phyloP scores from a whole-genome alignment of 2,113 vertebrate species.

The Protobothrops flavoviridis region DNA sequence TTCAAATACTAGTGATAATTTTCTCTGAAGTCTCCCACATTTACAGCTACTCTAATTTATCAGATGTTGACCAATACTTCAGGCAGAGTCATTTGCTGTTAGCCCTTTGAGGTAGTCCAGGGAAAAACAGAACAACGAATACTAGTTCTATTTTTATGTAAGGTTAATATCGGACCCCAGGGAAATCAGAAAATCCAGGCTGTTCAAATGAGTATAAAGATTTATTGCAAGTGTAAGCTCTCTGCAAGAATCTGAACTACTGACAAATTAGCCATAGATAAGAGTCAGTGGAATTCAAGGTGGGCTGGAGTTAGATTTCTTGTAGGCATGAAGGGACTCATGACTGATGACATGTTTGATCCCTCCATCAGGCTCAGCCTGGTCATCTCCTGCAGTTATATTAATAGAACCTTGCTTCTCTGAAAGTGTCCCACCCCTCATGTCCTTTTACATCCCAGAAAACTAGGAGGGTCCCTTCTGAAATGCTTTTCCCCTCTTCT shows the following conservation, averaged over 20 bases:
- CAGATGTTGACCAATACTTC: background rate
- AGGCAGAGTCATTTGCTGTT: too few species aligned
- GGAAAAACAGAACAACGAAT: background rate
- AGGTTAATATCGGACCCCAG: too few species aligned
- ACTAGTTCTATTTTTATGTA: background rate
- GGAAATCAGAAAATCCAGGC: too few species aligned
- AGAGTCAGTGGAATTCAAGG: too few species aligned
- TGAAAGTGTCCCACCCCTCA: background rate
- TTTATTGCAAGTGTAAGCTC: too few species aligned
- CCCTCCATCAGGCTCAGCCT: too few species aligned
- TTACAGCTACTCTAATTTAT: background rate
- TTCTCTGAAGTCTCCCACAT: background rate
- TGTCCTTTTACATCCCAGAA: background rate
- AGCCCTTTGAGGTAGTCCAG: background rate
- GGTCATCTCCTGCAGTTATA: background rate
- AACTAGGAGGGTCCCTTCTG: background rate
- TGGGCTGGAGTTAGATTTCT: too few species aligned
- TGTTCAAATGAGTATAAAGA: too few species aligned
- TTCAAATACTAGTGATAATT: background rate
- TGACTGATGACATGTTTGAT: too few species aligned
- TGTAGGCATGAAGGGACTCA: too few species aligned
- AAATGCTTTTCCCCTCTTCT: background rate
- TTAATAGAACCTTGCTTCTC: background rate
- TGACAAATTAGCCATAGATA: too few species aligned
- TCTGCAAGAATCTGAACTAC: too few species aligned